A percentile compares a stretch with the other conserved stretches of the same genome.
Evolutionary conservation across 2,888 invertebrate genomes (phyloP).

Genomic region (Tetragonisca angustula): DNA sequence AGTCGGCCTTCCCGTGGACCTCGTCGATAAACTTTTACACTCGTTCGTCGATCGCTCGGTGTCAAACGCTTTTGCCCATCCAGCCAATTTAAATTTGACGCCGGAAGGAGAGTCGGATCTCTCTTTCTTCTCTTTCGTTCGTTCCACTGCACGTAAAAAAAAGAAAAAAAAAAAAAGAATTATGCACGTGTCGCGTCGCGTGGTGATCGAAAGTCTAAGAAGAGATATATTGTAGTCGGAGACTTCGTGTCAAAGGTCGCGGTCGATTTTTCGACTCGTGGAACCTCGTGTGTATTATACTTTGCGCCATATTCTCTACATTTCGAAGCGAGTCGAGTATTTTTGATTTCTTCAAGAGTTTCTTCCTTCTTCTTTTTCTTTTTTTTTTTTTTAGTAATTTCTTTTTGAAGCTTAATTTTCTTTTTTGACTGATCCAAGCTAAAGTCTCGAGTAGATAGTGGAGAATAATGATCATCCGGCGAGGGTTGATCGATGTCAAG

Average conservation of each 20-base stretch:
- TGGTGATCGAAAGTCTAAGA: background rate
- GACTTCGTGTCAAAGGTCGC: background rate
- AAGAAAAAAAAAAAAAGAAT: too few relatives aligned
- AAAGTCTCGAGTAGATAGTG: too few relatives aligned
- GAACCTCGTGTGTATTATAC: background rate
- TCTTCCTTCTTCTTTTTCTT: too few relatives aligned
- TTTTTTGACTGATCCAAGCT: too few relatives aligned
- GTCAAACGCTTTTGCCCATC: background rate
- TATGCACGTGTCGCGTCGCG: background rate
- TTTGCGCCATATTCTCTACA: too few relatives aligned
- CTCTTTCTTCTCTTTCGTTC: background rate
- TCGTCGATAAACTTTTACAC: conserved; percentile 69
- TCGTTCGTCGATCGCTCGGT: background rate
- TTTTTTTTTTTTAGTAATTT: too few relatives aligned
- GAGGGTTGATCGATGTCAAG: conserved; percentile 43
- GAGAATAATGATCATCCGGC: background rate
- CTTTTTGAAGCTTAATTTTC: too few relatives aligned
- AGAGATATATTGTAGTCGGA: too few relatives aligned
- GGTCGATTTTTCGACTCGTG: background rate
- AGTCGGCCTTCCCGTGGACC: conserved; percentile 69
- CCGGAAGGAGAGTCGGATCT: background rate
- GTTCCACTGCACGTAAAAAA: background rate
- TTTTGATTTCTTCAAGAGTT: too few relatives aligned
- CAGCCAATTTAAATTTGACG: conserved; percentile 2
- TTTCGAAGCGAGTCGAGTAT: too few relatives aligned